A percentile compares a stretch with the other conserved stretches of the same genome.
Evolutionary conservation across 1,140 invertebrate genomes (phyloP).

Genomic region (Calycopis cecrops): DNA sequence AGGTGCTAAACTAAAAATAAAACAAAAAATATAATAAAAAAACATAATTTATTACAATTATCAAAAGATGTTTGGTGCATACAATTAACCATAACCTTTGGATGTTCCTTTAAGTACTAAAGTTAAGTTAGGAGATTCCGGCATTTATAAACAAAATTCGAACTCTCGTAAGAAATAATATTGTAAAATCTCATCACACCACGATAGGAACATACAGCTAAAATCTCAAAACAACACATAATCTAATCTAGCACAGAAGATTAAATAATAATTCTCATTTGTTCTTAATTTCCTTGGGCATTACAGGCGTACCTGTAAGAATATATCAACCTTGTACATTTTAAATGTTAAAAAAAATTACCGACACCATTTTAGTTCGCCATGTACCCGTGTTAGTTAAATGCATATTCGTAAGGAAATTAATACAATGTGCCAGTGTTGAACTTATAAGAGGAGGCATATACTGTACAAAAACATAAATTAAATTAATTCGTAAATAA

Average conservation of each 20-base stretch:
- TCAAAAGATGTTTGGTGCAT: slow-evolving; percentile 45
- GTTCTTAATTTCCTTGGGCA: slow-evolving; percentile 50
- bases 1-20: slow-evolving; percentile 65
- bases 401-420: slow-evolving; percentile 14
- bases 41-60: slow-evolving; percentile 62
- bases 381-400: slow-evolving; percentile 28
- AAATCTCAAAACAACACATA: slow-evolving; percentile 31
- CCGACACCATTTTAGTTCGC: slow-evolving; percentile 37
- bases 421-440: slow-evolving; percentile 22
- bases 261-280: slow-evolving; percentile 37
- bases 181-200: slow-evolving; percentile 46
- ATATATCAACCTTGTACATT: slow-evolving; percentile 29
- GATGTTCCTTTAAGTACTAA: slow-evolving; percentile 66
- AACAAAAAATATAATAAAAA: slow-evolving; percentile 66
- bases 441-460: slow-evolving; percentile 1
- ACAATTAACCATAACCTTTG: slow-evolving; percentile 54
- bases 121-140: slow-evolving; percentile 65
- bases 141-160: slow-evolving; percentile 18
- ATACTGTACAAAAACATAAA: background rate
- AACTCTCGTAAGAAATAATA: slow-evolving; percentile 28
- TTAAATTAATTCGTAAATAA: background rate
- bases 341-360: slow-evolving; percentile 19
- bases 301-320: slow-evolving; percentile 67
- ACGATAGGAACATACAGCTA: slow-evolving; percentile 25
- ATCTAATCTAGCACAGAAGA: slow-evolving; percentile 28